Percentiles rank a stretch among this genome's conserved stretches.
These are phyloP conservation scores for Allolobophora icterica DNA, from an alignment of 2,888 invertebrate genomes.

Conservation along the genomic window DNA sequence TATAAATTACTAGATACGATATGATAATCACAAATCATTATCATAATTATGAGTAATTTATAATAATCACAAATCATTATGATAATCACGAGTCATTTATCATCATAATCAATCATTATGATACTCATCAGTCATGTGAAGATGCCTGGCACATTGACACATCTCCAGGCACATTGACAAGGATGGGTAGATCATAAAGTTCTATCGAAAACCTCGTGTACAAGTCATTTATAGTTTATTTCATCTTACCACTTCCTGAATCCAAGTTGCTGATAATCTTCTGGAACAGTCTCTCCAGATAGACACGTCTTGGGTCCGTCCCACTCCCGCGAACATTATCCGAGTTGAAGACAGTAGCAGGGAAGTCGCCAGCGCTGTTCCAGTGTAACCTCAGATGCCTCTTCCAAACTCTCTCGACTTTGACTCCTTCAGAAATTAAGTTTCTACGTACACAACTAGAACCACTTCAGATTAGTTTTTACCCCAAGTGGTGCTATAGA, in stretches of 20 bases:
- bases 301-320: not conserved
- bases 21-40: no score
- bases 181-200: no score
- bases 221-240: not conserved
- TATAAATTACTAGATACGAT: no score
- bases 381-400: not conserved
- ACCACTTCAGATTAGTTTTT: no score
- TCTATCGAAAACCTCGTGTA: not conserved
- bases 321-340: not conserved
- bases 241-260: not conserved
- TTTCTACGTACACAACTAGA: not conserved
- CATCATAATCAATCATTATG: no score
- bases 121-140: no score
- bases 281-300: not conserved
- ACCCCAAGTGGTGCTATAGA: no score
- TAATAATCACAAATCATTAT: no score
- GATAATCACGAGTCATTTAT: no score
- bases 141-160: no score
- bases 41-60: no score
- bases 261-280: not conserved
- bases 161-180: no score
- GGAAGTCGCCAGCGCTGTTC: not conserved
- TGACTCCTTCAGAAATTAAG: slow-evolving; percentile 1
- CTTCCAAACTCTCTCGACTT: not conserved
- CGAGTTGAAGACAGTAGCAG: not conserved